Percentiles rank a stretch among this genome's conserved stretches.
phyloP scores from a whole-genome alignment of 2,888 invertebrate species.

The Tupiocoris notatus region DNA sequence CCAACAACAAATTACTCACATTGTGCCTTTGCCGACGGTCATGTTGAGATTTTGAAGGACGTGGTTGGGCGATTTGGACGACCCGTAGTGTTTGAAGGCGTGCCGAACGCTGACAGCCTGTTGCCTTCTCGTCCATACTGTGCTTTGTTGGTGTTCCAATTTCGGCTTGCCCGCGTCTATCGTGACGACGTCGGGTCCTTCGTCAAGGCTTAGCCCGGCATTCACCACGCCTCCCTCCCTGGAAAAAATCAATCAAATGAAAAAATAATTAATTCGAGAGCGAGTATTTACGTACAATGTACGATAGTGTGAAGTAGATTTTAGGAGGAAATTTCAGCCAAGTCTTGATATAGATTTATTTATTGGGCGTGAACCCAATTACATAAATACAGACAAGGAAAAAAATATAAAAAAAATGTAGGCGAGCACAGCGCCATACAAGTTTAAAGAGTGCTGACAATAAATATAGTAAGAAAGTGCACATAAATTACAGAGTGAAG shows the following conservation, averaged over 20 bases:
- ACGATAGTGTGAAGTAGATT: too few relatives aligned
- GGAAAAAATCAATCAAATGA: constrained; percentile 15
- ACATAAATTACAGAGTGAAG: too few relatives aligned
- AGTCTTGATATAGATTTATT: too few relatives aligned
- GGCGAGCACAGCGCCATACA: too few relatives aligned
- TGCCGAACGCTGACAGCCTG: constrained; percentile 84
- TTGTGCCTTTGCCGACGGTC: constrained; percentile 91
- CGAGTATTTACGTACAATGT: too few relatives aligned
- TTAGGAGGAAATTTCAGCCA: too few relatives aligned
- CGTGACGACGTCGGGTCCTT: constrained; percentile 44
- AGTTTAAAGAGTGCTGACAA: too few relatives aligned
- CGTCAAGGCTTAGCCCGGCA: constrained; percentile 45
- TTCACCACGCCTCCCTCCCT: constrained; percentile 48
- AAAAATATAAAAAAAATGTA: too few relatives aligned
- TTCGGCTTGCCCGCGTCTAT: constrained; percentile 46
- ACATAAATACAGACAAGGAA: too few relatives aligned
- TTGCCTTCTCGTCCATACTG: constrained; percentile 69
- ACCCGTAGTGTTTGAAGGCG: constrained; percentile 87
- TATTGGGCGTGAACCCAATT: too few relatives aligned
- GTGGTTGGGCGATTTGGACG: constrained; percentile 80
- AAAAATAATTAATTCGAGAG: too few relatives aligned
- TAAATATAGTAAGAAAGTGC: too few relatives aligned
- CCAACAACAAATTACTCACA: constrained; percentile 85
- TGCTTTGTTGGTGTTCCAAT: constrained; percentile 55
- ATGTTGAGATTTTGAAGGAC: constrained; percentile 86